Evolutionary conservation across 64 coral and sea anemone species (phyloP).

Genomic region (Dendrophyllia cribrosa): DNA sequence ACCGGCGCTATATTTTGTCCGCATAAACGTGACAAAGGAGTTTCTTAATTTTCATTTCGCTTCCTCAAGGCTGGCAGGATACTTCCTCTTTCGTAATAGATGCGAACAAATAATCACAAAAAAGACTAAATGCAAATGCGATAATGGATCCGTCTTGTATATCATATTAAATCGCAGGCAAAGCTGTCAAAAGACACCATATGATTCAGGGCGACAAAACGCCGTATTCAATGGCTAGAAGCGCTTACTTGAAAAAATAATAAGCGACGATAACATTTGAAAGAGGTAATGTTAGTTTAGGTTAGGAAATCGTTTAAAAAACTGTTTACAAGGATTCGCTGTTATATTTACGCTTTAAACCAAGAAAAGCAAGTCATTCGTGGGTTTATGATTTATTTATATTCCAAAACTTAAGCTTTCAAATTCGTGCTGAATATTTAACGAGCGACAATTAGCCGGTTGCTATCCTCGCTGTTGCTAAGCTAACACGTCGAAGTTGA

Average conservation of each 20-base stretch:
- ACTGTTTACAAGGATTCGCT: not conserved
- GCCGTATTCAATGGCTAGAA: conserved; percentile 12
- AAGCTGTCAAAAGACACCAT: not conserved
- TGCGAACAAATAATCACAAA: not conserved
- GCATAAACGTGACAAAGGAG: not conserved
- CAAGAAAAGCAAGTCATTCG: not conserved
- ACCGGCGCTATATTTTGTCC: too few relatives aligned
- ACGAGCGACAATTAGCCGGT: not conserved
- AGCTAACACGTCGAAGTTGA: not conserved
- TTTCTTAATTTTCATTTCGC: not conserved
- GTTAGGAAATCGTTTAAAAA: not conserved
- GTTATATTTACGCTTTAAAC: not conserved
- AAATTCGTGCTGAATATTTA: conserved; percentile 45
- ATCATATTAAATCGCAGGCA: conserved; percentile 5
- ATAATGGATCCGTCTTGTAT: not conserved
- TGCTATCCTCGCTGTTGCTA: conserved; percentile 31
- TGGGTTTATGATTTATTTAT: conserved; percentile 20
- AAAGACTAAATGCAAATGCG: conserved; percentile 17
- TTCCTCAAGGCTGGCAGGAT: not conserved
- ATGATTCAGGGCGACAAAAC: not conserved
- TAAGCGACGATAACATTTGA: not conserved
- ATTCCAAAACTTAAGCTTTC: not conserved
- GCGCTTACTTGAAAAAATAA: not conserved
- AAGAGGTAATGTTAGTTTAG: not conserved
- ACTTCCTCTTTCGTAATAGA: not conserved